Percentiles rank a stretch among this genome's conserved stretches.
Conservation (phyloP, 2,113 vertebrate species). For the Recurvirostra avosetta region DNA sequence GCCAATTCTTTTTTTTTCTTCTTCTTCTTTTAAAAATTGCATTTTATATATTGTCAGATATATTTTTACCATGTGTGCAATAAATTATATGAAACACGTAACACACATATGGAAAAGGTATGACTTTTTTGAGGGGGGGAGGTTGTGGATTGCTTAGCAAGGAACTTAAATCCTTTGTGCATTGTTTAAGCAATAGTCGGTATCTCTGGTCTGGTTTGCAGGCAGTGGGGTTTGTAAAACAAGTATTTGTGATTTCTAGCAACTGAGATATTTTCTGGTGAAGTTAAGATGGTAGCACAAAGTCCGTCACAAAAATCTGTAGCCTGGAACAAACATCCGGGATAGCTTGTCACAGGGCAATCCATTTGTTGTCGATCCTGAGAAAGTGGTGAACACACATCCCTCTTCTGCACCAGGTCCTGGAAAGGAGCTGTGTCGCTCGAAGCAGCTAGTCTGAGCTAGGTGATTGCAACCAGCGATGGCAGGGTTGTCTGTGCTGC, state of each 20-base stretch:
- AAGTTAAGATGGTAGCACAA: background rate
- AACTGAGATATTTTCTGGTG: background rate
- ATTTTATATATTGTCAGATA: slow-evolving; percentile 59
- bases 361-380: background rate
- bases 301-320: background rate
- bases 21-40: slow-evolving; percentile 59
- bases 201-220: slow-evolving; percentile 18
- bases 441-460: background rate
- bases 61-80: slow-evolving; percentile 54
- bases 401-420: background rate
- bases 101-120: slow-evolving; percentile 50
- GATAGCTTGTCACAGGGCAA: background rate
- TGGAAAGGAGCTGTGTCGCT: background rate
- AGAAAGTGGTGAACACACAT: background rate
- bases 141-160: slow-evolving; percentile 12
- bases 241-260: background rate
- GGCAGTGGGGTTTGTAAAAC: background rate
- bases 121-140: slow-evolving; percentile 21
- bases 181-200: background rate
- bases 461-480: background rate
- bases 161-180: slow-evolving; percentile 48
- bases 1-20: slow-evolving; percentile 55
- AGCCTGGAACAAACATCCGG: background rate
- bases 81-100: slow-evolving; percentile 51
- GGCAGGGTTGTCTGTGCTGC: background rate